Percentiles rank a stretch among this genome's conserved stretches.
Evolutionary conservation across 2,113 vertebrate species (phyloP).

Genomic region (Sinocyclocheilus maitianheensis): DNA sequence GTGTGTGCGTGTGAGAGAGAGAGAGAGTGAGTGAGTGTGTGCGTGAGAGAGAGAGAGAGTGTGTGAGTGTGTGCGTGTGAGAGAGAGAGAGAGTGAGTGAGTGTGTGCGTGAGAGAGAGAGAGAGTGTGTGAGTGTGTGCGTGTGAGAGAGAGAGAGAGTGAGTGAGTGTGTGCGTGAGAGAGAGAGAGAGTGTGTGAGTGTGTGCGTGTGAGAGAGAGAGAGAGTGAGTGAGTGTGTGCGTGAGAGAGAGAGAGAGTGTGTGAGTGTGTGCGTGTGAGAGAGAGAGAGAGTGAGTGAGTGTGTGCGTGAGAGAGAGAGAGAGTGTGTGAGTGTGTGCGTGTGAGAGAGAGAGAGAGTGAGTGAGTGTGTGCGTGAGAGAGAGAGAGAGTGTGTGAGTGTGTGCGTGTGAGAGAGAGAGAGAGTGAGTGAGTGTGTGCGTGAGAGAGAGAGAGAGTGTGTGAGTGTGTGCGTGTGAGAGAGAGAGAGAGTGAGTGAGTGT

Average conservation of each 20-base stretch:
- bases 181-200: background rate
- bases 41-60: background rate
- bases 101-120: background rate
- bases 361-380: background rate
- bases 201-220: background rate
- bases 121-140: background rate
- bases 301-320: background rate
- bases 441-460: no score
- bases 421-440: no score
- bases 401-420: no score
- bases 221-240: background rate
- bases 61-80: background rate
- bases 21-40: background rate
- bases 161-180: background rate
- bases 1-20: background rate
- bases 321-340: background rate
- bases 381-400: background rate
- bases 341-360: background rate
- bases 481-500: no score
- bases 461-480: no score
- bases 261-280: background rate
- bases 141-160: background rate
- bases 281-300: background rate
- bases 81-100: background rate
- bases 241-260: background rate